A percentile compares a stretch with the other conserved stretches of the same genome.
phyloP scores from a whole-genome alignment of 2,797 vertebrate species.

The Meda fulgida region DNA sequence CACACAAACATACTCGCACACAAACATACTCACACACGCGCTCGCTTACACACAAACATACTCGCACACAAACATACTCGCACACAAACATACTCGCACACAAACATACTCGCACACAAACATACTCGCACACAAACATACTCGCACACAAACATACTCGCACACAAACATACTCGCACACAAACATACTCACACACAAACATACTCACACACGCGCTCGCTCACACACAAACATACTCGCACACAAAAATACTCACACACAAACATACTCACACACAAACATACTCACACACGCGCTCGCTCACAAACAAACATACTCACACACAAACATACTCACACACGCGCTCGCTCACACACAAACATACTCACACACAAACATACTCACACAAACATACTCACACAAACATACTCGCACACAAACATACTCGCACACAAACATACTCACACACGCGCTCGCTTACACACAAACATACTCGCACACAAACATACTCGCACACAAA shows the following conservation, averaged over 20 bases:
- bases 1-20: neutral
- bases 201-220: fast-evolving
- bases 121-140: too few relatives aligned
- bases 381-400: too few relatives aligned
- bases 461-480: fast-evolving
- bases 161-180: fast-evolving
- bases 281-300: fast-evolving
- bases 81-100: fast-evolving
- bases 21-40: too few relatives aligned
- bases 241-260: too few relatives aligned
- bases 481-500: too few relatives aligned
- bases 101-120: neutral
- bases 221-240: fast-evolving
- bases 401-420: too few relatives aligned
- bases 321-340: too few relatives aligned
- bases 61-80: too few relatives aligned
- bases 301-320: neutral
- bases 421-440: neutral
- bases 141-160: too few relatives aligned
- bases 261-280: too few relatives aligned
- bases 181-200: neutral
- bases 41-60: too few relatives aligned
- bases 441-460: fast-evolving
- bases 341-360: fast-evolving
- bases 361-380: too few relatives aligned